These are phyloP conservation scores for Pyrrhia umbra DNA, from an alignment of 2,888 invertebrate species.

Conservation along the genomic window DNA sequence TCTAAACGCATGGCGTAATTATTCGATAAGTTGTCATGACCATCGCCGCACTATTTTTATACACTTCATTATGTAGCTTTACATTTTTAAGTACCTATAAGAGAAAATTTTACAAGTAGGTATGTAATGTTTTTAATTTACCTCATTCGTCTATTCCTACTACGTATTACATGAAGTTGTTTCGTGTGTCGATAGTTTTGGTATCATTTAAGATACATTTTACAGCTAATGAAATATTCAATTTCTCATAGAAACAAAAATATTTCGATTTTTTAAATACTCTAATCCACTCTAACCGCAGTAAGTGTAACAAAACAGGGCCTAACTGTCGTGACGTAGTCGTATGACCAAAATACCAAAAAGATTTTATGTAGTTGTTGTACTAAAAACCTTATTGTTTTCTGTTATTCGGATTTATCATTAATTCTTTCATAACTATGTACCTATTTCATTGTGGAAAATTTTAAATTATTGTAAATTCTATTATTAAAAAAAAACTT, in stretches of 20 bases:
- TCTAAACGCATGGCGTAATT: slow-evolving; percentile 79
- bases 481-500: slow-evolving; percentile 47
- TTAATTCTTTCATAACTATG: slow-evolving; percentile 50
- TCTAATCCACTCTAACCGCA: slow-evolving; percentile 63
- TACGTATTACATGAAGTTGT: slow-evolving; percentile 72
- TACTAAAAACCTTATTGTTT: slow-evolving; percentile 74
- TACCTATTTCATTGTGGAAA: slow-evolving; percentile 40
- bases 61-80: slow-evolving; percentile 77
- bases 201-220: slow-evolving; percentile 77
- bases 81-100: slow-evolving; percentile 70
- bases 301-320: slow-evolving; percentile 69
- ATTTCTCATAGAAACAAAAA: slow-evolving; percentile 66
- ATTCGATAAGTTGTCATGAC: slow-evolving; percentile 72
- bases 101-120: slow-evolving; percentile 71
- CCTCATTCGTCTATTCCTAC: slow-evolving; percentile 84
- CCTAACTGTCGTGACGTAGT: slow-evolving; percentile 81
- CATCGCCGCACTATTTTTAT: slow-evolving; percentile 79
- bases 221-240: slow-evolving; percentile 63
- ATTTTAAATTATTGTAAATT: slow-evolving; percentile 40
- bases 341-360: slow-evolving; percentile 79
- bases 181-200: slow-evolving; percentile 77
- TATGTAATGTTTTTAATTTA: slow-evolving; percentile 75
- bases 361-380: slow-evolving; percentile 74
- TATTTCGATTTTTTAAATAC: slow-evolving; percentile 62
- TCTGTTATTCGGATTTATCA: slow-evolving; percentile 63